These are phyloP conservation scores for Vanessa atalanta DNA, from an alignment of 1,140 invertebrate genomes.

Conservation along the genomic window DNA sequence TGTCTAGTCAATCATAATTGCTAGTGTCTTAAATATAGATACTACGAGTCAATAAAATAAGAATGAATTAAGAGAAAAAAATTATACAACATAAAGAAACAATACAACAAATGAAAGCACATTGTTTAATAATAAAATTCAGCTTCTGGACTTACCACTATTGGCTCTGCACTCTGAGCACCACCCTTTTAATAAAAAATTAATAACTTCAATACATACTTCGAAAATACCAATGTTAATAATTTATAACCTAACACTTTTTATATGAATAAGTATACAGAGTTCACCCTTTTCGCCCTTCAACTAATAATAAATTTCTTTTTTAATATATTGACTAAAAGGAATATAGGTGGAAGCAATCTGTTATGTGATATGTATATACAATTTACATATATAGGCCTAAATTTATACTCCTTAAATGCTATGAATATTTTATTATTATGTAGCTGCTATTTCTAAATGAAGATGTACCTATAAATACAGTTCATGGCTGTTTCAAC, in stretches of 20 bases:
- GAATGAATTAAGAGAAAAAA: not conserved
- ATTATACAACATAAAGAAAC: slow-evolving; percentile 21
- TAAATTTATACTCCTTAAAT: slow-evolving; percentile 1
- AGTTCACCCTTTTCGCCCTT: not conserved
- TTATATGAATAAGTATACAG: not conserved
- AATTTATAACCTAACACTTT: not conserved
- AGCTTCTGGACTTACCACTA: slow-evolving; percentile 90
- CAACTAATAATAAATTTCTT: not conserved
- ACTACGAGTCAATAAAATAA: not conserved
- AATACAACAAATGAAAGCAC: slow-evolving; percentile 47
- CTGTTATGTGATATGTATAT: not conserved
- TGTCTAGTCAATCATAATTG: not conserved
- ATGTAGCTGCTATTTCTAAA: slow-evolving; percentile 78
- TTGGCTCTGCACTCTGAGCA: slow-evolving; percentile 94
- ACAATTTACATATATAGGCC: not conserved
- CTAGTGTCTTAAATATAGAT: not conserved
- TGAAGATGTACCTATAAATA: slow-evolving; percentile 43
- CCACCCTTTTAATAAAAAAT: slow-evolving; percentile 87
- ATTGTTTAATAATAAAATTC: slow-evolving; percentile 46
- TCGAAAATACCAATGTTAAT: not conserved
- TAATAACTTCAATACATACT: slow-evolving; percentile 36
- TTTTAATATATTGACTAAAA: not conserved
- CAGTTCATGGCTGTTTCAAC: not conserved
- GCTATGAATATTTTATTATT: slow-evolving; percentile 20
- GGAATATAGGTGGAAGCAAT: not conserved